phyloP scores from a whole-genome alignment of 2,888 invertebrate species.

The Patella pellucida region DNA sequence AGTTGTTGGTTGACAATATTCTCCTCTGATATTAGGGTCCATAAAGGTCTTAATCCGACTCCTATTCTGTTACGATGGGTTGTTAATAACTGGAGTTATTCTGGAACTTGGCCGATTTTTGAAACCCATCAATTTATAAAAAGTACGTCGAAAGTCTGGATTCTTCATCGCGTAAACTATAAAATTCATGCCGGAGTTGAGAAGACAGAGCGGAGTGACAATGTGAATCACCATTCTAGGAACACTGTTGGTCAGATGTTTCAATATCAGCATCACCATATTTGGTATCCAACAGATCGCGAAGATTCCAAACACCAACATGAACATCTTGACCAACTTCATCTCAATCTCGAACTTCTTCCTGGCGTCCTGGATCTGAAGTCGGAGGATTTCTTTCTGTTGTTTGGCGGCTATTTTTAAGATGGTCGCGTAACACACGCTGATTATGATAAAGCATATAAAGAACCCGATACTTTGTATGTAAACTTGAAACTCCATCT shows the following conservation, averaged over 20 bases:
- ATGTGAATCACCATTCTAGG: neutral
- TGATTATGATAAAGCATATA: neutral
- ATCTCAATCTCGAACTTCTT: neutral
- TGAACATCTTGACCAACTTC: conserved; percentile 12
- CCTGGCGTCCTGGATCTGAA: neutral
- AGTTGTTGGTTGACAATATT: no score
- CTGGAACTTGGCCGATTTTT: neutral
- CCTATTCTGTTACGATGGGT: no score
- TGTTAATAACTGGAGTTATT: no score
- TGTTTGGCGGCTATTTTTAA: neutral
- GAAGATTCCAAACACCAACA: conserved; percentile 19
- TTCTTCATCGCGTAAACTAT: conserved; percentile 15
- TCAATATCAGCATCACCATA: neutral
- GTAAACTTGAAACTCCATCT: conserved; percentile 10
- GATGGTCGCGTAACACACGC: neutral
- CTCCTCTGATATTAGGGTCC: no score
- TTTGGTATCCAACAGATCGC: conserved; percentile 15
- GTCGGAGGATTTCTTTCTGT: no score
- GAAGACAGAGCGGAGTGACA: neutral
- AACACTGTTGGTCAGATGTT: neutral
- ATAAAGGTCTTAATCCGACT: no score
- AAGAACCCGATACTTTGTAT: neutral
- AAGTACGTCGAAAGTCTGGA: conserved; percentile 5
- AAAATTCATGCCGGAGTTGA: conserved; percentile 19
- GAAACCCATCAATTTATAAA: neutral